Base-by-base conservation (phyloP, 2,888 invertebrate genomes). In the Monopis laevigella region DNA sequence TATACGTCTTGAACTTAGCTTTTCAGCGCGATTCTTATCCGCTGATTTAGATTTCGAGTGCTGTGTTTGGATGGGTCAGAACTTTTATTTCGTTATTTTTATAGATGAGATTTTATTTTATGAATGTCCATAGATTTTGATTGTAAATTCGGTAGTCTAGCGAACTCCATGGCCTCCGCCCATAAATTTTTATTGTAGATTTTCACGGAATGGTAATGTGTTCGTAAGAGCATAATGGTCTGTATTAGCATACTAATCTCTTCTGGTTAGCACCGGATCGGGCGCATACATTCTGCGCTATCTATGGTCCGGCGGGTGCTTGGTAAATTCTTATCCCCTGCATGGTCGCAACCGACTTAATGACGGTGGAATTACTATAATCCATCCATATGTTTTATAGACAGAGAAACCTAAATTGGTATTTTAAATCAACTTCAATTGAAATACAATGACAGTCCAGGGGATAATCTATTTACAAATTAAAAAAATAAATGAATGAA, bases 1-100 rank as follows among this genome's bases (percentile, higher is more conserved):
- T 16, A 32, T 32, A 32, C 32, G 32, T 32, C 32, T 32, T 32
- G n/a, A 32, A 16, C 32, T 32, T 32, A 32, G 21, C 19, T 36
- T 14, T 21, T 19, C 39, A 17, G 27, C 60, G 63, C 57, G 53
- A 50, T 44, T 50, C 40, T 54, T 50, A 52, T 49, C 51, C 57
- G 63, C 59, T 59, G 60, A 57, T 52, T 65, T 56, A 56, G 54
- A 68, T 58, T 44, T 54, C 56, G 64, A 65, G 65, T 72, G 69
- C 67, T 68, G 65, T 73, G 59, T 71, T 72, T 74, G 80, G 80
- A 80, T 80, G 80, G 68, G 81, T 81, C 80, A 78, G 77, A 73
- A 57, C 49, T 58, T 55, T 62, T 65, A 51, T 57, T 65, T 49
- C 39, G 39, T 45, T 42, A 40, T 40, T 54, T 55, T 55, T 60